Percentiles rank a stretch among this genome's conserved stretches.
These are phyloP conservation scores for Melanocharis versteri DNA, from an alignment of 2,113 vertebrate genomes.

Conservation along the genomic window DNA sequence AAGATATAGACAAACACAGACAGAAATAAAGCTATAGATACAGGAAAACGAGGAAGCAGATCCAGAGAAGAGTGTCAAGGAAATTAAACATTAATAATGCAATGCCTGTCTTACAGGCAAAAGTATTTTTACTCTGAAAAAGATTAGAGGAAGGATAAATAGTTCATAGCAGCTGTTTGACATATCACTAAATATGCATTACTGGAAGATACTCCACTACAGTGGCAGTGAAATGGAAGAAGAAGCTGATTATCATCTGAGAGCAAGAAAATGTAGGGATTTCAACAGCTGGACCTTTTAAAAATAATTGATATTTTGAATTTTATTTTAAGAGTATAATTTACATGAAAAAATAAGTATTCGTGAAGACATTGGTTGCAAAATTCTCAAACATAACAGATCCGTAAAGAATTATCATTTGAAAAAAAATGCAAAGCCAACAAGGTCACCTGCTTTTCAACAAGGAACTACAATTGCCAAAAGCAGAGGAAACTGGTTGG, in stretches of 20 bases:
- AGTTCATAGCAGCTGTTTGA: neutral
- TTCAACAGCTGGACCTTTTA: neutral
- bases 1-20: neutral
- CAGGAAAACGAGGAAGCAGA: neutral
- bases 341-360: neutral
- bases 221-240: neutral
- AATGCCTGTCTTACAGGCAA: neutral
- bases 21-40: neutral
- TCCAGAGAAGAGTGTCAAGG: neutral
- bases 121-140: neutral
- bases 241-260: neutral
- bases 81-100: slow-evolving; percentile 6
- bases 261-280: neutral
- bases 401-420: neutral
- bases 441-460: neutral
- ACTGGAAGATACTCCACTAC: neutral
- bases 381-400: neutral
- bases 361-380: neutral
- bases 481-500: neutral
- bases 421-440: accelerated
- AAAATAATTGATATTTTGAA: neutral
- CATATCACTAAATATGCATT: neutral
- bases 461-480: neutral
- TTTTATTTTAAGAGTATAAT: neutral
- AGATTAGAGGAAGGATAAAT: neutral